Evolutionary conservation across 2,797 vertebrate genomes (phyloP).

Genomic region (Brachyrhaphis roseni): DNA sequence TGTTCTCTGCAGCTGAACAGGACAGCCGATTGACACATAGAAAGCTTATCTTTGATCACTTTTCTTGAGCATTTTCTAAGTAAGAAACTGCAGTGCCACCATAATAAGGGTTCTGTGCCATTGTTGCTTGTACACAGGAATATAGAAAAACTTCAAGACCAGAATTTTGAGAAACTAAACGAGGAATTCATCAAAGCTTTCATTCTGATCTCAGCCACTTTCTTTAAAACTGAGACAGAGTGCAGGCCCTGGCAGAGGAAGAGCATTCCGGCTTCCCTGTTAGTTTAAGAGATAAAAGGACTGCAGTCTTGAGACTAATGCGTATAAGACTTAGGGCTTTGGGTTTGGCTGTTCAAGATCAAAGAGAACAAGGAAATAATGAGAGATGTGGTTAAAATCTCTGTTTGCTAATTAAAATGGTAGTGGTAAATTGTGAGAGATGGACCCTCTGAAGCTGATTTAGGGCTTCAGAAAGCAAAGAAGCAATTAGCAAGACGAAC

Average conservation of each 20-base stretch:
- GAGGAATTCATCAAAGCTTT: background rate
- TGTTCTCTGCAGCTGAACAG: conserved; percentile 53
- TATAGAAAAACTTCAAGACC: background rate
- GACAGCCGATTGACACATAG: conserved; percentile 54
- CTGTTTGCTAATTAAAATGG: conserved; percentile 20
- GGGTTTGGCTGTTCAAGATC: conserved; percentile 3
- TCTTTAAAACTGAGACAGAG: conserved; percentile 3
- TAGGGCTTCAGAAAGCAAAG: conserved; percentile 5
- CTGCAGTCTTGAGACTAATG: conserved; percentile 9
- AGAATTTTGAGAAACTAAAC: background rate
- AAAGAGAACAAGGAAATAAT: conserved; percentile 12
- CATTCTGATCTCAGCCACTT: background rate
- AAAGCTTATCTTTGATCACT: conserved; percentile 61
- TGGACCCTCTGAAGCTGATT: background rate
- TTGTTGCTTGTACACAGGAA: conserved; percentile 5
- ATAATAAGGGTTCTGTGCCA: conserved; percentile 15
- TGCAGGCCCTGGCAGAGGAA: background rate
- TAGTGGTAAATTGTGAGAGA: background rate
- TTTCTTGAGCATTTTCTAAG: conserved; percentile 37
- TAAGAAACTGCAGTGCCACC: conserved; percentile 39
- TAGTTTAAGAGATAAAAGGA: conserved; percentile 17
- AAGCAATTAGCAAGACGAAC: background rate
- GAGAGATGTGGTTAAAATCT: conserved; percentile 21
- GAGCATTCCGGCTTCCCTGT: background rate
- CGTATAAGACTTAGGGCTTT: background rate